These are phyloP conservation scores for Sardinella longiceps DNA, from an alignment of 2,797 vertebrate species.

Conservation along the genomic window DNA sequence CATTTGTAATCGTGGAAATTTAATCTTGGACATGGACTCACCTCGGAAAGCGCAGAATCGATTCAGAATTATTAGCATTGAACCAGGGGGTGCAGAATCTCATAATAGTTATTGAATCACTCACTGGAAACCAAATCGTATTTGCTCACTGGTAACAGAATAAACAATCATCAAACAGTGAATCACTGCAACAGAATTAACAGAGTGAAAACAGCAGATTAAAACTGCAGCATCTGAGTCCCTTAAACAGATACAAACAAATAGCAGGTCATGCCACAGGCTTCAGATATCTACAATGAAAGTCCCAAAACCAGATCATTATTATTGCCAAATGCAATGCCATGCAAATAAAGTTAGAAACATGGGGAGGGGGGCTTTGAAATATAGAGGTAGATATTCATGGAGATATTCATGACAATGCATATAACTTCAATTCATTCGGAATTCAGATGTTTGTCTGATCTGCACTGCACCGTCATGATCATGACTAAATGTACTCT, in stretches of 20 bases:
- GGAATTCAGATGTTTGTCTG: neutral
- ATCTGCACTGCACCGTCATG: neutral
- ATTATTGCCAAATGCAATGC: neutral
- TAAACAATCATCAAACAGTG: neutral
- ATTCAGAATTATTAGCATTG: neutral
- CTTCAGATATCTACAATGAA: neutral
- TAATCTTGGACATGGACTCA: neutral
- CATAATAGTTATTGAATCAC: neutral
- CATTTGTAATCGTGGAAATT: neutral
- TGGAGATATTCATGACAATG: neutral
- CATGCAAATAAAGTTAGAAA: slow-evolving; percentile 6
- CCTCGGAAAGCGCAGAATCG: neutral
- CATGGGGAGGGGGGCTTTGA: too few relatives aligned
- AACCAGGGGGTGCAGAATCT: neutral
- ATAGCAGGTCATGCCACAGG: neutral
- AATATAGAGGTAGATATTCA: too few relatives aligned
- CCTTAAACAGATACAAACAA: neutral
- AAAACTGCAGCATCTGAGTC: neutral
- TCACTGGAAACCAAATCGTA: neutral
- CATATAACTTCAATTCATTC: neutral
- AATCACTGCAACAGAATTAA: neutral
- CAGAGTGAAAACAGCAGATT: neutral
- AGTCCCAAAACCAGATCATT: neutral
- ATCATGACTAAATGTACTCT: neutral
- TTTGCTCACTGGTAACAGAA: neutral